phyloP scores from a whole-genome alignment of 2,797 vertebrate genomes.

The Sebastes nivosus region DNA sequence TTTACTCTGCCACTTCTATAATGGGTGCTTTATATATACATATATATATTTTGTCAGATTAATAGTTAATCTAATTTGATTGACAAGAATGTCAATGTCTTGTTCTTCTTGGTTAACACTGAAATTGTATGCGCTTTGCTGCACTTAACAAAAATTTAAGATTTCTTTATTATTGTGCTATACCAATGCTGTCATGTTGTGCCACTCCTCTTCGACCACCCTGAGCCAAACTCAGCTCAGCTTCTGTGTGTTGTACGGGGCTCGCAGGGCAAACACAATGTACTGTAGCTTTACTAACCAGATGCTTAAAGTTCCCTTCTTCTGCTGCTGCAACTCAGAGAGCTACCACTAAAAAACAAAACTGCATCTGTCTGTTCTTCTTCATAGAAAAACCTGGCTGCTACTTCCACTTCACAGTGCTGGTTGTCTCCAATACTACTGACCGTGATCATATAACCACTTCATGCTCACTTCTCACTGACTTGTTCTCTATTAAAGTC shows the following conservation, averaged over 20 bases:
- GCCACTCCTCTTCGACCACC: conserved; percentile 68
- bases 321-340: conserved; percentile 71
- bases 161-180: conserved; percentile 75
- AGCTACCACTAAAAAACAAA: conserved; percentile 60
- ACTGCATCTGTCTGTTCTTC: conserved; percentile 66
- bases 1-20: conserved; percentile 72
- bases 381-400: conserved; percentile 67
- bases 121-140: conserved; percentile 79
- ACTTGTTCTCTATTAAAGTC: conserved; percentile 65
- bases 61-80: conserved; percentile 69
- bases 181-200: conserved; percentile 80
- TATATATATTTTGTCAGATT: conserved; percentile 64
- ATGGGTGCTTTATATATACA: conserved; percentile 75
- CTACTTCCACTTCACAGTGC: conserved; percentile 65
- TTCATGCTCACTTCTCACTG: conserved; percentile 52
- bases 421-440: conserved; percentile 72
- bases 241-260: conserved; percentile 67
- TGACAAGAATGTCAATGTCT: conserved; percentile 70
- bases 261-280: conserved; percentile 76
- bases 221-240: conserved; percentile 56
- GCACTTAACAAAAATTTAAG: conserved; percentile 75
- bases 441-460: conserved; percentile 56
- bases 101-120: conserved; percentile 72
- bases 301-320: conserved; percentile 69
- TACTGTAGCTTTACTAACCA: conserved; percentile 84